phyloP scores from a whole-genome alignment of 2,888 invertebrate genomes.

The Vesta saturnalis region DNA sequence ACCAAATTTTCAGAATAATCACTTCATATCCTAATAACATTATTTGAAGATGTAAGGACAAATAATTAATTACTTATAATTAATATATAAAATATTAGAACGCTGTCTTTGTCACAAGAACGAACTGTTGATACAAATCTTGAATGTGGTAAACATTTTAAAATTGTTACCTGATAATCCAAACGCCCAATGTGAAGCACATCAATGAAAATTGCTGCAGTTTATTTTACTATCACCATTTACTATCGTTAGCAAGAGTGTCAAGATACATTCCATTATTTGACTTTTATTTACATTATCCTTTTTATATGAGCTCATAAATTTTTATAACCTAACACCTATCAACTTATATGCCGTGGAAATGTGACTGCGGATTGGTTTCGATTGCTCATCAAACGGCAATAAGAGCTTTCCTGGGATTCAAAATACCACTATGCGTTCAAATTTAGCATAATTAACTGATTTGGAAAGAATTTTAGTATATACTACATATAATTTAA shows the following conservation, averaged over 20 bases:
- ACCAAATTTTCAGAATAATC: no score
- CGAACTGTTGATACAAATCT: no score
- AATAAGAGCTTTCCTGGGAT: slow-evolving; percentile 4
- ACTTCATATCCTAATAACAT: no score
- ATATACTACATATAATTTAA: not conserved
- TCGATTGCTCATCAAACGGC: slow-evolving; percentile 10
- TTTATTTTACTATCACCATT: not conserved
- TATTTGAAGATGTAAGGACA: no score
- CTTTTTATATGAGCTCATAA: slow-evolving; percentile 10
- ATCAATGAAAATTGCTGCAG: slow-evolving; percentile 8
- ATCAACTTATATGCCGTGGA: slow-evolving; percentile 9
- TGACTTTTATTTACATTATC: slow-evolving; percentile 15
- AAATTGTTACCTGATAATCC: no score
- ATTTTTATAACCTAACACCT: slow-evolving; percentile 13
- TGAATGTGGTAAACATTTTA: no score
- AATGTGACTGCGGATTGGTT: slow-evolving; percentile 13
- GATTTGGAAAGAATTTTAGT: not conserved
- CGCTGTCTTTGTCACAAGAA: no score
- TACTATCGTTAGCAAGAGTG: slow-evolving; percentile 12
- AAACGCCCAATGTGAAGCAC: no score
- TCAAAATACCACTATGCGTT: not conserved
- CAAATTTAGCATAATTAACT: slow-evolving; percentile 4
- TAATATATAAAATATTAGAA: no score
- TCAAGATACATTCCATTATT: slow-evolving; percentile 14
- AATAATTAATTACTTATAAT: no score